Evolutionary conservation across 1,140 invertebrate genomes (phyloP), one percentile per base, ranked within the genome.

Genomic region (Drosophila subobscura): DNA sequence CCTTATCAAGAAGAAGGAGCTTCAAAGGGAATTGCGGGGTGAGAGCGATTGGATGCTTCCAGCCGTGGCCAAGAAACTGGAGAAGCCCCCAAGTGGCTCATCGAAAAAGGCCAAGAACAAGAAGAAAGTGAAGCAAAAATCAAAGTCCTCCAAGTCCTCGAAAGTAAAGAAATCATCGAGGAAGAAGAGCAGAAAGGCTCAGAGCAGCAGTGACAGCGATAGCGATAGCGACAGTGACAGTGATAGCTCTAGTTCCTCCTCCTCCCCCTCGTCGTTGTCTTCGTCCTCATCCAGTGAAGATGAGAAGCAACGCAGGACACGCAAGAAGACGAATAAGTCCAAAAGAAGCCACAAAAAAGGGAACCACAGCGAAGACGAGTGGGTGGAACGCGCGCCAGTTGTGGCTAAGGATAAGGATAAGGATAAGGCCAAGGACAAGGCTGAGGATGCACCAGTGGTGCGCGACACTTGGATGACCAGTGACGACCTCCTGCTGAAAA

Each of bases 401-500:
- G 16, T 27, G n/a, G 59, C 3, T 37, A 37, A 33, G 7, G 29
- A 33, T 10, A 33, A 33, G 7, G 29, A 33, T 10, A 33, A 50
- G 4, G 12, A 5, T 4, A 20, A 23, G 3, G 12, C 23, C 0
- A 29, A 46, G 7, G 12, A 12, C 12, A 37, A 12, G 10, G 33
- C 4, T 4, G 33, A 41, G 6, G 1, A 14, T 5, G n/a, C n/a
- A 3, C 1, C 46, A 3, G 59, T 67, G 8, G 72, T 86, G 46
- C 91, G 93, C 20, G 93, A 94, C 50, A 92, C 93, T 64, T 94
- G 94, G 94, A 94, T 94, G 93, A 92, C 92, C 91, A 92, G 91
- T 20, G 92, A 92, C 44, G 74, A 91, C 33, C 74, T 94, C 8
- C 84, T 92, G 70, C 91, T 93, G 4, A 93, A 90, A 55, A 93